Evolutionary conservation across 1,140 invertebrate species (phyloP), one percentile per base, ranked within the genome.

Genomic region (Scaptomyza pallida): DNA sequence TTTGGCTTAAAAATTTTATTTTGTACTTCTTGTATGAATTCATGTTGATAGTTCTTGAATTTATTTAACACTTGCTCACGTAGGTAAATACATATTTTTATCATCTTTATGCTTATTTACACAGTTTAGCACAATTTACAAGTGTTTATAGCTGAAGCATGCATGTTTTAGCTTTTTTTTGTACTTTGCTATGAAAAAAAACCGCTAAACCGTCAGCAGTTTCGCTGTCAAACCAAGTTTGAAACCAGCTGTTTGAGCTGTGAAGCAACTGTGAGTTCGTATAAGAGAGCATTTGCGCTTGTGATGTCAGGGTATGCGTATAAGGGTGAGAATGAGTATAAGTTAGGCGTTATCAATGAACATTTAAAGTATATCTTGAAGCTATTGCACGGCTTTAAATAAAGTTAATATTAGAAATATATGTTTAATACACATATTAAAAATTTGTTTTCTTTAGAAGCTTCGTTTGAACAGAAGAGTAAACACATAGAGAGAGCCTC

Each of bases 221-320:
- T 17, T 23, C 12, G 19, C 23, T 17, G 37, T 70, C 67, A 47
- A 70, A 70, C 67, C 67, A 62, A 21, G 59, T 70, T 70, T 41
- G 67, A 70, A 55, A 35, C 21, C 56, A 70, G 67, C 59, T 63
- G 60, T 23, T 44, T 33, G 21, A 30, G 13, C 41, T 12, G 41
- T 41, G 54, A 50, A 12, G 10, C 16, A 9, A 17, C 23, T 21
- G 6, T 35, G 35, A 1, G 3, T 15, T 16, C 15, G 51, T 64
- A 64, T 64, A 55, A 56, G 61, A 56, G 52, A 37, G 41, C n/a
- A 37, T 0, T n/a, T n/a, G 3, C 35, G 1, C 23, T n/a, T n/a
- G n/a, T n/a, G n/a, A n/a, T n/a, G 21, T 26, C 23, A 6, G 5
- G 6, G 23, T 6, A 26, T 5, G 6, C 23, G 23, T 26, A 26